Evolutionary conservation across 2,888 invertebrate species (phyloP).

Genomic region (Apodemia mormo): DNA sequence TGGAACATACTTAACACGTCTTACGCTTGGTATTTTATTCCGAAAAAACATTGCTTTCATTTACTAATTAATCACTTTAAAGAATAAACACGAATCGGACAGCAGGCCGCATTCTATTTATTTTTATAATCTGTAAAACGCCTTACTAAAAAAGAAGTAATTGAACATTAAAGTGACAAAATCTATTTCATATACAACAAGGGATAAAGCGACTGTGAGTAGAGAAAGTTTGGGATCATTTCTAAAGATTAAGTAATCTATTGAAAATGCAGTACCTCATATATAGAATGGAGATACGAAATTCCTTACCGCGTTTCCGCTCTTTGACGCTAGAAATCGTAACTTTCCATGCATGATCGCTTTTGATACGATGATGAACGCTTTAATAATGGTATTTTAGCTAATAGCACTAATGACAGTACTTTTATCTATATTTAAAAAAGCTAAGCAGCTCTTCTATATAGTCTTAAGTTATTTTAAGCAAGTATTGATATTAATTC

Average conservation of each 20-base stretch:
- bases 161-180: too few species aligned
- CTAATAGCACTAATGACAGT: background rate
- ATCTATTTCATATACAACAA: too few species aligned
- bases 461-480: background rate
- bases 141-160: too few species aligned
- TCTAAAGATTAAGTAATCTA: background rate
- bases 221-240: background rate
- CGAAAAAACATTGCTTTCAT: too few species aligned
- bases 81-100: too few species aligned
- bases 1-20: too few species aligned
- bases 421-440: background rate
- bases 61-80: too few species aligned
- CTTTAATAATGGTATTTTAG: slow-evolving; percentile 12
- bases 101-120: too few species aligned
- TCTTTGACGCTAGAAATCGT: background rate
- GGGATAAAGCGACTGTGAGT: too few species aligned
- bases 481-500: too few species aligned
- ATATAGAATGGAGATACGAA: background rate
- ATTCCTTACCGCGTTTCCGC: background rate
- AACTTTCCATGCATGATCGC: slow-evolving; percentile 15
- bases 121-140: too few species aligned
- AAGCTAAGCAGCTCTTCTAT: background rate
- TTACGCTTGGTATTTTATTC: too few species aligned
- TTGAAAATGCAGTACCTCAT: background rate
- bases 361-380: slow-evolving; percentile 19